These are phyloP conservation scores for Antennarius maculatus DNA, from an alignment of 2,797 vertebrate genomes.

Conservation along the genomic window DNA sequence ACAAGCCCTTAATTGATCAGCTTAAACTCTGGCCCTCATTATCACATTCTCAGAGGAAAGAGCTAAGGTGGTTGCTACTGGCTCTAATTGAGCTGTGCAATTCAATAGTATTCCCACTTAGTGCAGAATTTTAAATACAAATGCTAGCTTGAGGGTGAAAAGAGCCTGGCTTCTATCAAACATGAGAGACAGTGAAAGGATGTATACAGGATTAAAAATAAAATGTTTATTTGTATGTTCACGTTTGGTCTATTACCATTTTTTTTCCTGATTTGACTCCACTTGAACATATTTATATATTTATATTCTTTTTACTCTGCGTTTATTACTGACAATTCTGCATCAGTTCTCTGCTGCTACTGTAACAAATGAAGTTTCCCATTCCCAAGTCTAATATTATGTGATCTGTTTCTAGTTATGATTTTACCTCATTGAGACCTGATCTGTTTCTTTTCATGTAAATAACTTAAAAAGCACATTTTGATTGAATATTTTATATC, in stretches of 20 bases:
- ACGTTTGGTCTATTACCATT: background rate
- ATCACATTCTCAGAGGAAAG: slow-evolving; percentile 83
- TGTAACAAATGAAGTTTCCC: no score
- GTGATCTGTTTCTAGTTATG: no score
- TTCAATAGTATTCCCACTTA: slow-evolving; percentile 58
- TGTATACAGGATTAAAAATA: background rate
- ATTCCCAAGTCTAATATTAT: no score
- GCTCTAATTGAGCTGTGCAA: slow-evolving; percentile 77
- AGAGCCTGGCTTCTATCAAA: slow-evolving; percentile 19
- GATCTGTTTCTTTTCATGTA: no score
- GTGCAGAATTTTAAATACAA: slow-evolving; percentile 69
- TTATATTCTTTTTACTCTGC: no score
- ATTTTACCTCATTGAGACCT: background rate
- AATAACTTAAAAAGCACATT: no score
- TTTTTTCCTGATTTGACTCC: no score
- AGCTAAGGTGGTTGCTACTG: slow-evolving; percentile 82
- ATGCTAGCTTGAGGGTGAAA: slow-evolving; percentile 70
- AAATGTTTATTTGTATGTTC: background rate
- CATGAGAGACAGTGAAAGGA: background rate
- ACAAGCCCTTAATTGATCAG: slow-evolving; percentile 79
- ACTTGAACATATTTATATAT: no score
- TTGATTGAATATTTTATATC: no score
- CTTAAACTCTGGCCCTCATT: slow-evolving; percentile 81
- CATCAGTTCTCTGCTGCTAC: no score
- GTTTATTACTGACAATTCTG: no score